Percentiles rank a stretch among this genome's conserved stretches.
Conservation (phyloP, 2,113 vertebrate genomes). For the Leucopsar rothschildi region DNA sequence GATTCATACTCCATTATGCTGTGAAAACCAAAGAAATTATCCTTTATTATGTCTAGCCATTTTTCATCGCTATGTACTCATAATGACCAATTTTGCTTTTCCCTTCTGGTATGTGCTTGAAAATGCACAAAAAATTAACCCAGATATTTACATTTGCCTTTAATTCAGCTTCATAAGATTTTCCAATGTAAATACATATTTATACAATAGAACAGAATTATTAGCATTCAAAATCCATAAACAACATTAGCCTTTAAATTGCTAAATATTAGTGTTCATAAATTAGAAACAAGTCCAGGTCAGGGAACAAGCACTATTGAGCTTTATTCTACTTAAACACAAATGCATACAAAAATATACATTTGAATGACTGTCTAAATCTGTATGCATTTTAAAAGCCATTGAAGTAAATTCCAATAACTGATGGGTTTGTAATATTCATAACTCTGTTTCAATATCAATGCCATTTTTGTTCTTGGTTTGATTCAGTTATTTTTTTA, state of each 20-base stretch:
- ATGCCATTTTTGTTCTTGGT: neutral
- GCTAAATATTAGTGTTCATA: conserved; percentile 41
- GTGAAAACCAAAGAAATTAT: conserved; percentile 76
- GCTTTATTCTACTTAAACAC: neutral
- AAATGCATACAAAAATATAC: neutral
- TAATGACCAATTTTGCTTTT: conserved; percentile 72
- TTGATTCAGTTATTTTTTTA: neutral
- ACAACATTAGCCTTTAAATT: conserved; percentile 67
- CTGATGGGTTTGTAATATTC: neutral
- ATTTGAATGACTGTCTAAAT: neutral
- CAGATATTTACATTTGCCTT: conserved; percentile 58
- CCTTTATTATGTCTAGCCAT: conserved; percentile 71
- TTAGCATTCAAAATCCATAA: conserved; percentile 59
- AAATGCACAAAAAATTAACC: conserved; percentile 67
- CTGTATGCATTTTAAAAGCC: neutral
- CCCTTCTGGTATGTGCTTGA: conserved; percentile 42
- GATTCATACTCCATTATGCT: conserved; percentile 76
- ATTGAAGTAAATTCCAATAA: neutral
- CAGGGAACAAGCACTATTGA: neutral
- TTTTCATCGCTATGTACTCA: conserved; percentile 70
- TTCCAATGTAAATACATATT: conserved; percentile 63
- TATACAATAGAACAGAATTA: conserved; percentile 68
- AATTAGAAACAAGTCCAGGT: neutral
- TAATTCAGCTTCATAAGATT: conserved; percentile 66
- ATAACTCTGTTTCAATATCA: neutral